Base-by-base conservation (phyloP, 2,113 vertebrate species). In the Megaceryle torquata region DNA sequence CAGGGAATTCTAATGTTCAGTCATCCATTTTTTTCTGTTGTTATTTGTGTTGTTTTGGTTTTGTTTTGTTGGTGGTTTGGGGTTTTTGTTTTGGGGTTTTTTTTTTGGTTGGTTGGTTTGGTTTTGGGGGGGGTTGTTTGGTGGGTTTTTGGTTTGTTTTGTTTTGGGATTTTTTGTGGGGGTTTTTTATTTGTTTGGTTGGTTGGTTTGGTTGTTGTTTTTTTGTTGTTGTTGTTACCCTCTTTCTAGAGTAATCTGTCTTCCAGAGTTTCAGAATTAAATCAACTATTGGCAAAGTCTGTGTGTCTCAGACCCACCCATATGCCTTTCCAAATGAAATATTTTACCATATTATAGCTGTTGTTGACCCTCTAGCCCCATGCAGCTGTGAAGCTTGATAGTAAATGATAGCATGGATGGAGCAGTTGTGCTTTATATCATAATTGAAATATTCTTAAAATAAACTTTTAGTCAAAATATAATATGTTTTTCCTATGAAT, bases 191-290 rank as follows among this genome's bases (percentile, higher is more conserved):
- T 37, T 37, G 37, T 7, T 37, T 37, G 37, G 37, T 37, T 37
- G 37, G 37, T 44, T 41, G 39, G 39, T 41, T 41, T 41, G 39
- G 39, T 87, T 44, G 37, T 37, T 37, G 37, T 44, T 6, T 44
- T 19, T 46, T 7, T 53, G 15, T 54, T 29, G 28, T 54, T 54
- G 5, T 53, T 88, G 44, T 81, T 74, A 61, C n/a, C n/a, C 20
- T 81, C 54, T 79, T 95, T 92, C 48, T 76, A 11, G 9, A 51
- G 41, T 56, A 76, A 28, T 82, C 16, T 89, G 10, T 82, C 35
- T 86, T 91, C n/a, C 50, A 89, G 81, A 79, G 57, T 43, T 69
- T 83, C 43, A 59, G 69, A 91, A 82, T 85, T 87, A 76, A 95
- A 82, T 78, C 60, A 79, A 53, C 33, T 84, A 15, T 43, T 89